Evolutionary conservation across 2,113 vertebrate species (phyloP).

Genomic region (Saccopteryx bilineata): DNA sequence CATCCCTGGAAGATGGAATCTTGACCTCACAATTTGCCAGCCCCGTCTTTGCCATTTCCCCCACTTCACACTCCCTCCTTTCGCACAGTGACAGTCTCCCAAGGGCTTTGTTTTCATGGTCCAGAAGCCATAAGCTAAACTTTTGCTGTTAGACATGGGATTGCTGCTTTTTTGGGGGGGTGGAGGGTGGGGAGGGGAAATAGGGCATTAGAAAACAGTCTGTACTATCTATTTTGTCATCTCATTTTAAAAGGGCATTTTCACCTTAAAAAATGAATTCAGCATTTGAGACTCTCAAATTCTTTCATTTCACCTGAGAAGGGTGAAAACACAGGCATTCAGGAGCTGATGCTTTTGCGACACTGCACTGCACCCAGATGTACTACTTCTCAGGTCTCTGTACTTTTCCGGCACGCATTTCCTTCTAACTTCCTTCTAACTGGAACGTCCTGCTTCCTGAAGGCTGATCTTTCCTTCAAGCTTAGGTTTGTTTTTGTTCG

Average conservation of each 20-base stretch:
- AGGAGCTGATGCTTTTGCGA: background rate
- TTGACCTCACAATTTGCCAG: background rate
- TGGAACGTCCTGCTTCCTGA: background rate
- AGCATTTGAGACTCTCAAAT: background rate
- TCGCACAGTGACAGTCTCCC: background rate
- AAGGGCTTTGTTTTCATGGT: background rate
- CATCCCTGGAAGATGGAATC: background rate
- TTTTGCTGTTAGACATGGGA: background rate
- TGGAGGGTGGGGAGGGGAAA: background rate
- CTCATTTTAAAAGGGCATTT: slow-evolving; percentile 23
- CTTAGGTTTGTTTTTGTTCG: slow-evolving; percentile 45
- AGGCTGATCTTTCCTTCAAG: background rate
- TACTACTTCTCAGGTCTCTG: background rate
- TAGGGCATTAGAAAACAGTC: slow-evolving; percentile 2
- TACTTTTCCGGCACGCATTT: background rate
- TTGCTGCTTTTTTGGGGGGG: background rate
- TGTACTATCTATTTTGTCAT: background rate
- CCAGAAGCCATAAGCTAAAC: slow-evolving; percentile 16
- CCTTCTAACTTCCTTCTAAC: background rate
- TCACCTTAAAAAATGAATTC: background rate
- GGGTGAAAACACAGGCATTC: background rate
- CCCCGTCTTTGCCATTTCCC: slow-evolving; percentile 28
- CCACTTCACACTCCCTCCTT: slow-evolving; percentile 20
- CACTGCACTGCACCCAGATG: too few species aligned
- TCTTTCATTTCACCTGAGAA: background rate